Evolutionary conservation across 23 tunicate genomes (phyloP).

Genomic region (Ascidia mentula): DNA sequence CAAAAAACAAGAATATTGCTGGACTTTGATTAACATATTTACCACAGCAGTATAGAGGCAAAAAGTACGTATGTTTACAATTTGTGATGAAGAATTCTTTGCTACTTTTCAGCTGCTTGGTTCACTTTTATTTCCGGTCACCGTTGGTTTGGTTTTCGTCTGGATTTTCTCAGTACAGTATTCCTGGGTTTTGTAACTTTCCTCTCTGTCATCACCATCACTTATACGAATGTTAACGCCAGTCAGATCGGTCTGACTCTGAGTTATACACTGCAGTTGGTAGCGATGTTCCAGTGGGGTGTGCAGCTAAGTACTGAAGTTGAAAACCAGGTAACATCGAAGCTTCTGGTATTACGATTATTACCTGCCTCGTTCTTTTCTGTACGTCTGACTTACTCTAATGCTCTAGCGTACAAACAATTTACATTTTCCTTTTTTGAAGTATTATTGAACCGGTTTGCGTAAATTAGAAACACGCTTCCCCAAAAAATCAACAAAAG

Average conservation of each 20-base stretch:
- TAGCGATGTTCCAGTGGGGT: conserved; percentile 86
- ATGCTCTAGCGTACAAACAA: no score
- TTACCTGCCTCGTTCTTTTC: no score
- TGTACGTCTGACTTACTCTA: no score
- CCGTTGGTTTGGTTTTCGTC: conserved; percentile 77
- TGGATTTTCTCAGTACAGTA: conserved; percentile 57
- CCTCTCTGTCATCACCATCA: conserved; percentile 22
- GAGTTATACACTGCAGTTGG: conserved; percentile 47
- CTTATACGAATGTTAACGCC: conserved; percentile 31
- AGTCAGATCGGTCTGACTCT: conserved; percentile 75
- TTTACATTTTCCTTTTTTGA: no score
- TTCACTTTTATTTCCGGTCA: conserved; percentile 39
- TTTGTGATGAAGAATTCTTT: not conserved
- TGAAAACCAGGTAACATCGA: conserved; percentile 78
- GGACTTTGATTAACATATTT: no score
- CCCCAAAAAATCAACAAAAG: no score
- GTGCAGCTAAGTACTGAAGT: conserved; percentile 69
- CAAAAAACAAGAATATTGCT: no score
- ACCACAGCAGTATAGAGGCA: no score
- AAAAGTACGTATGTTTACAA: no score
- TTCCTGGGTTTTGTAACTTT: conserved; percentile 57
- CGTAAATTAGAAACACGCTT: no score
- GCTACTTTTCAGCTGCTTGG: conserved; percentile 83
- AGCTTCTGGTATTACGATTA: no score
- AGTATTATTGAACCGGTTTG: no score